A percentile compares a stretch with the other conserved stretches of the same genome.
Evolutionary conservation across 2,888 invertebrate genomes (phyloP).

Genomic region (Drosophila prostipennis): DNA sequence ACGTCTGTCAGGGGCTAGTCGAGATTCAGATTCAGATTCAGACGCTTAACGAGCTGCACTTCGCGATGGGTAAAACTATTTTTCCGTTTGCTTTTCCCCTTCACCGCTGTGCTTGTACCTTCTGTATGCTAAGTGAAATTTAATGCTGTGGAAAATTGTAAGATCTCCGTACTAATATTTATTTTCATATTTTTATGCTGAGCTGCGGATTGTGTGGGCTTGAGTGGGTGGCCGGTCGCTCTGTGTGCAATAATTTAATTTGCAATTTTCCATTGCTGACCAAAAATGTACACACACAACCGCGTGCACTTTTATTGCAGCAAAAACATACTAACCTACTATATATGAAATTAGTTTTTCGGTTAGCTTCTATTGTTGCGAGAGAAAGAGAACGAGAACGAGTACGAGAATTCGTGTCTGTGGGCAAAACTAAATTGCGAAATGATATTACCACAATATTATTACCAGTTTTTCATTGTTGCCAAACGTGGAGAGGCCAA

Average conservation of each 20-base stretch:
- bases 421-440: constrained; percentile 56
- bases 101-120: constrained; percentile 11
- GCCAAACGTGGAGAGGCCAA: constrained; percentile 2
- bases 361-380: constrained; percentile 38
- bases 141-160: constrained; percentile 67
- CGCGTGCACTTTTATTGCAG: background rate
- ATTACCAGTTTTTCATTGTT: constrained; percentile 52
- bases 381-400: too few species aligned
- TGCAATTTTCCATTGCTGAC: constrained; percentile 51
- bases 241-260: constrained; percentile 53
- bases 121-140: constrained; percentile 61
- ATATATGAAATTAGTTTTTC: constrained; percentile 54
- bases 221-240: background rate
- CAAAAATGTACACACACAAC: constrained; percentile 30
- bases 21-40: constrained; percentile 46
- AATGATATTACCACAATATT: constrained; percentile 64
- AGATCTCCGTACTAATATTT: constrained; percentile 60
- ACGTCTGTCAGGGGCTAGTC: constrained; percentile 30
- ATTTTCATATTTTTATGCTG: constrained; percentile 54
- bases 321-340: background rate
- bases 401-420: constrained; percentile 15
- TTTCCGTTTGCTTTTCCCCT: constrained; percentile 6
- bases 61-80: constrained; percentile 33
- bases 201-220: background rate
- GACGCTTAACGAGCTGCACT: constrained; percentile 50